Evolutionary conservation across 2,888 invertebrate genomes (phyloP).

Genomic region (Dorcus hopei): DNA sequence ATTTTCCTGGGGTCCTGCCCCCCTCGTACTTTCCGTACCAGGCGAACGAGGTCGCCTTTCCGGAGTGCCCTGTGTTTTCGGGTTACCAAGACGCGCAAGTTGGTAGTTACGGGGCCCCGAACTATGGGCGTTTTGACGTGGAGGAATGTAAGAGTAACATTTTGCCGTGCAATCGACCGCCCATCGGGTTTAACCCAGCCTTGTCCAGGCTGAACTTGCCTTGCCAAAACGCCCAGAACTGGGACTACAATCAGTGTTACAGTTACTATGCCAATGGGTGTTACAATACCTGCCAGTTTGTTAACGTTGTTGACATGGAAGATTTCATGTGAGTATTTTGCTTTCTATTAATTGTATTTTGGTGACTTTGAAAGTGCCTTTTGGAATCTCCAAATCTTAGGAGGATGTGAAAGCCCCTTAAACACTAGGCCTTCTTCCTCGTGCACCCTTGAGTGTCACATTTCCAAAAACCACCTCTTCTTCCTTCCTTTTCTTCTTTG

Average conservation of each 20-base stretch:
- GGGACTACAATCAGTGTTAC: conserved; percentile 66
- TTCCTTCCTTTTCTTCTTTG: too few relatives aligned
- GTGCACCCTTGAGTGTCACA: too few relatives aligned
- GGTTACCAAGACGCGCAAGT: too few relatives aligned
- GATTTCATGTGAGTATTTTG: conserved; percentile 68
- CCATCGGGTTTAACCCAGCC: conserved; percentile 11
- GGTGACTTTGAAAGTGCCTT: neutral
- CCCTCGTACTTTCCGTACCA: too few relatives aligned
- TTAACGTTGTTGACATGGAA: conserved; percentile 66
- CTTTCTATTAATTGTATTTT: neutral
- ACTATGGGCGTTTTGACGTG: too few relatives aligned
- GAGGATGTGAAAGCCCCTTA: neutral
- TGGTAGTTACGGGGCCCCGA: too few relatives aligned
- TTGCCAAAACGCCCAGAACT: conserved; percentile 53
- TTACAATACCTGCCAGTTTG: conserved; percentile 63
- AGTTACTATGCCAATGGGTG: conserved; percentile 58
- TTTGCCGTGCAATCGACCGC: neutral
- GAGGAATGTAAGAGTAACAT: neutral
- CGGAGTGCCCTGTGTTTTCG: too few relatives aligned
- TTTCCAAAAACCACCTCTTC: too few relatives aligned
- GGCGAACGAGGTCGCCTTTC: too few relatives aligned
- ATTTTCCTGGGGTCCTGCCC: too few relatives aligned
- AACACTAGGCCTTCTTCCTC: too few relatives aligned
- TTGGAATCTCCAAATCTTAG: too few relatives aligned
- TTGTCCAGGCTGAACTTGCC: conserved; percentile 41